Conservation (phyloP, 2,113 vertebrate species). For the Thunnus maccoyii region DNA sequence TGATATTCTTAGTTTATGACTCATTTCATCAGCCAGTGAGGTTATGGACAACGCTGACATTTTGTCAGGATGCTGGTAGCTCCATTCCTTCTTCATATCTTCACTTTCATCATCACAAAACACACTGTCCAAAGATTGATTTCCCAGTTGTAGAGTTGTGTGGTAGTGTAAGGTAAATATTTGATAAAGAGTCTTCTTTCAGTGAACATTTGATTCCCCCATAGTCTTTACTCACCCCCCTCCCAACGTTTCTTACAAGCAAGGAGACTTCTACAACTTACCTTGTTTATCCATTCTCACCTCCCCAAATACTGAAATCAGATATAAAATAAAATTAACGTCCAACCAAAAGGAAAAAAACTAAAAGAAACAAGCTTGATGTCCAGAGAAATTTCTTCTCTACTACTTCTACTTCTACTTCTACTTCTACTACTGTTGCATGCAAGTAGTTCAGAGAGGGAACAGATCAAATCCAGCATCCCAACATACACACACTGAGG, state of each 20-base stretch:
- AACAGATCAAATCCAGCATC: constrained; percentile 81
- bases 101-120: constrained; percentile 5
- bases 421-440: constrained; percentile 65
- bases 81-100: constrained; percentile 55
- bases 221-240: constrained; percentile 16
- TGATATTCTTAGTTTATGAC: constrained; percentile 41
- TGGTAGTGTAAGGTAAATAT: constrained; percentile 45
- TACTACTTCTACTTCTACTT: constrained; percentile 42
- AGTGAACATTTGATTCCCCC: constrained; percentile 37
- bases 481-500: constrained; percentile 71
- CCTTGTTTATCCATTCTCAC: constrained; percentile 83
- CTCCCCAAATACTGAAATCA: constrained; percentile 86
- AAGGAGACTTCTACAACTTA: constrained; percentile 80
- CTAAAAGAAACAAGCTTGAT: constrained; percentile 34
- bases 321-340: constrained; percentile 84
- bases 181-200: constrained; percentile 33
- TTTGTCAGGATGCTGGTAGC: constrained; percentile 83
- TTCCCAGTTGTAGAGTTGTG: constrained; percentile 15
- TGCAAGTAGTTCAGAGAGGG: constrained; percentile 70
- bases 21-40: constrained; percentile 53
- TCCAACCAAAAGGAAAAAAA: constrained; percentile 66
- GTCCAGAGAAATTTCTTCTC: constrained; percentile 17
- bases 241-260: constrained; percentile 63
- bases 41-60: constrained; percentile 62
- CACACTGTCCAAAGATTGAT: constrained; percentile 34